phyloP scores from a whole-genome alignment of 2,113 vertebrate species.

The Fregetta grallaria region DNA sequence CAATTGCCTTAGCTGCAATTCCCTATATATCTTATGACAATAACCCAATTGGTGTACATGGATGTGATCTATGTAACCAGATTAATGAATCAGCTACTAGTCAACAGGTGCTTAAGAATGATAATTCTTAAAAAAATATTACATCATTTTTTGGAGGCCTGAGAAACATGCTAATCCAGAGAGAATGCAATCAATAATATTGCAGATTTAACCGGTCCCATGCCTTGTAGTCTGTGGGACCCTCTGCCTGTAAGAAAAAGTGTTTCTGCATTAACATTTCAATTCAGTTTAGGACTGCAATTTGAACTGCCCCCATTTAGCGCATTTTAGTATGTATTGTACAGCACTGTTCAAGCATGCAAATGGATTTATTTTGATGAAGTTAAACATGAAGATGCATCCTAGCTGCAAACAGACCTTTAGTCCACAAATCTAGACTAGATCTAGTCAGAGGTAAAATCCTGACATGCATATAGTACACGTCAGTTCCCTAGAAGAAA shows the following conservation, averaged over 20 bases:
- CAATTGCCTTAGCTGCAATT: not conserved
- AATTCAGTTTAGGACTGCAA: not conserved
- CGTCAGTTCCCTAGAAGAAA: not conserved
- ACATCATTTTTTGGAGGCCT: not conserved
- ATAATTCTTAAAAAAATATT: not conserved
- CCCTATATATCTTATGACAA: not conserved
- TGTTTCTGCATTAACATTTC: not conserved
- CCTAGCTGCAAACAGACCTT: not conserved
- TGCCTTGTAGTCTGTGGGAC: not conserved
- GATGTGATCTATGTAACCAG: not conserved
- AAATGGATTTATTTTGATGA: not conserved
- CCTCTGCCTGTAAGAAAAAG: not conserved
- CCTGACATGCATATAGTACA: rapidly evolving
- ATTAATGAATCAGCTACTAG: not conserved
- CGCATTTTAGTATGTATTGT: not conserved
- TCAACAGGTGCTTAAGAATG: not conserved
- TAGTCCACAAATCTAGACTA: not conserved
- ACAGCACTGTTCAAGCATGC: not conserved
- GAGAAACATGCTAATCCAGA: not conserved
- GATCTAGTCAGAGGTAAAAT: not conserved
- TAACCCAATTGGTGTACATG: not conserved
- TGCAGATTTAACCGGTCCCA: not conserved
- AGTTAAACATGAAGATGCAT: not conserved
- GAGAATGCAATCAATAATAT: not conserved
- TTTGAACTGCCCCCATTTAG: not conserved